Percentiles rank a stretch among this genome's conserved stretches.
These are phyloP conservation scores for Acyrthosiphon pisum DNA, from an alignment of 1,140 invertebrate genomes.

Conservation along the genomic window DNA sequence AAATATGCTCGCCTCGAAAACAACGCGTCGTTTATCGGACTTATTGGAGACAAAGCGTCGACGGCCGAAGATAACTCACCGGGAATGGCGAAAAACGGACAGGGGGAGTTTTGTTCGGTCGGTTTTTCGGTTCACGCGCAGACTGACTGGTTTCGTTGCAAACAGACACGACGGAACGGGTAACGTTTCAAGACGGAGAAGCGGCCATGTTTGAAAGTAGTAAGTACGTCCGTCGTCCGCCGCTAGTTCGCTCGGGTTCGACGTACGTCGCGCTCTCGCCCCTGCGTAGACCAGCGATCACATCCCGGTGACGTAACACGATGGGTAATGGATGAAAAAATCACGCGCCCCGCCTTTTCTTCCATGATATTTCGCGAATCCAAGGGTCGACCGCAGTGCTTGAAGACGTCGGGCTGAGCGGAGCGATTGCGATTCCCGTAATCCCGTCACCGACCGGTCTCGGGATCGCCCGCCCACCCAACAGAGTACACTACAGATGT, in stretches of 20 bases:
- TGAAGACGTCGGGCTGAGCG: too few species aligned
- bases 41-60: conserved; percentile 1
- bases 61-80: neutral
- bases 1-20: neutral
- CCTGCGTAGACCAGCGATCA: neutral
- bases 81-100: neutral
- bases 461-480: too few species aligned
- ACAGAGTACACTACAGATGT: neutral
- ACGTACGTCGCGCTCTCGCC: conserved; percentile 45
- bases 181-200: conserved; percentile 51
- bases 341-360: neutral
- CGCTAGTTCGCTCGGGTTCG: neutral
- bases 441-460: too few species aligned
- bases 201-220: conserved; percentile 56
- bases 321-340: conserved; percentile 49
- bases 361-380: conserved; percentile 17
- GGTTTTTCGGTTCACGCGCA: neutral
- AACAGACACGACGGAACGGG: neutral
- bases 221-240: conserved; percentile 35
- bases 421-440: neutral
- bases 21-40: neutral
- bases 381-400: too few species aligned
- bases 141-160: neutral
- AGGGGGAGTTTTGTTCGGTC: neutral
- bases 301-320: conserved; percentile 40